A percentile compares a stretch with the other conserved stretches of the same genome.
These are phyloP conservation scores for Autographa gamma DNA, from an alignment of 2,888 invertebrate genomes.

Conservation along the genomic window DNA sequence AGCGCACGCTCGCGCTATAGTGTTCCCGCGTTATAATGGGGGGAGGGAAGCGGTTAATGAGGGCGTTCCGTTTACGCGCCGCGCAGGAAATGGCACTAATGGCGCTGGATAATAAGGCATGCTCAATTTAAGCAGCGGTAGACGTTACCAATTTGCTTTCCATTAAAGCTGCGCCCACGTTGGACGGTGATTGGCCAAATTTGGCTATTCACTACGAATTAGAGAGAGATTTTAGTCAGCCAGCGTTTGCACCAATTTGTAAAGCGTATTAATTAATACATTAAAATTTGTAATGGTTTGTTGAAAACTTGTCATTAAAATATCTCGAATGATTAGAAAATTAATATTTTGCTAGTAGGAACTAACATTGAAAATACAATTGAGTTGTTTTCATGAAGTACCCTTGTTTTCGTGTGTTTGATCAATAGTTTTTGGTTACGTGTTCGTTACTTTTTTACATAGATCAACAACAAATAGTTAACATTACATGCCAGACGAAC, in stretches of 20 bases:
- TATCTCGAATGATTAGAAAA: neutral
- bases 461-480: neutral
- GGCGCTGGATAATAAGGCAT: conserved; percentile 68
- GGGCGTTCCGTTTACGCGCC: conserved; percentile 61
- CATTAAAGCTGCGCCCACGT: conserved; percentile 59
- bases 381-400: too few relatives aligned
- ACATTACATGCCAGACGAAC: neutral
- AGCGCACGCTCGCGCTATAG: conserved; percentile 54
- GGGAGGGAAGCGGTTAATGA: conserved; percentile 66
- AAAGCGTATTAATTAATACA: conserved; percentile 40
- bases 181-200: conserved; percentile 56
- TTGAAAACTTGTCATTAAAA: neutral
- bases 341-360: neutral
- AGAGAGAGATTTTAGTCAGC: conserved; percentile 41
- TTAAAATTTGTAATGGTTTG: conserved; percentile 21
- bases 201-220: conserved; percentile 54
- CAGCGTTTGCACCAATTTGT: conserved; percentile 23
- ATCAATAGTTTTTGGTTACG: neutral
- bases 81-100: conserved; percentile 67
- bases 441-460: neutral
- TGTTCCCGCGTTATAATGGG: conserved; percentile 42
- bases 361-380: neutral
- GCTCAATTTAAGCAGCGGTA: conserved; percentile 59
- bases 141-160: conserved; percentile 61
- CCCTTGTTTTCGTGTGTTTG: neutral